These are phyloP conservation scores for Periophthalmodon schlosseri DNA, from an alignment of 2,113 vertebrate species.

Conservation along the genomic window DNA sequence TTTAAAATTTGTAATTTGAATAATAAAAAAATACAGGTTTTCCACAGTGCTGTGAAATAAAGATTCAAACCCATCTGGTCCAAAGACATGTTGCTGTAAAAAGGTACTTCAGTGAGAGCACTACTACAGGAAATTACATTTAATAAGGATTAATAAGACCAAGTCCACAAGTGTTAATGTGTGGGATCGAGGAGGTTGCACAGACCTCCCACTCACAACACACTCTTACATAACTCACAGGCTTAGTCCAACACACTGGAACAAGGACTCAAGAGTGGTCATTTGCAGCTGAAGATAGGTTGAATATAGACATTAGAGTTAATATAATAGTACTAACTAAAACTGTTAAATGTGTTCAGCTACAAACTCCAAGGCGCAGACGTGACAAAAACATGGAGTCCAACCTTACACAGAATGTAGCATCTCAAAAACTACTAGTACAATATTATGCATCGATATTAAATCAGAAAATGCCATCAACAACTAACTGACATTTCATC, in stretches of 20 bases:
- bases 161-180: background rate
- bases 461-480: too few relatives aligned
- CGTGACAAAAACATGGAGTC: too few relatives aligned
- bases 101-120: background rate
- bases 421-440: background rate
- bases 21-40: too few relatives aligned
- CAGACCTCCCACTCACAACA: slow-evolving; percentile 5
- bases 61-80: too few relatives aligned
- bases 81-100: background rate
- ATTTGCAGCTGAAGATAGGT: background rate
- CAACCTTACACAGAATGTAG: too few relatives aligned
- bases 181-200: background rate
- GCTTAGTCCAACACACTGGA: background rate
- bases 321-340: too few relatives aligned
- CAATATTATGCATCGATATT: too few relatives aligned
- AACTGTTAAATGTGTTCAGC: too few relatives aligned
- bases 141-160: background rate
- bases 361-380: too few relatives aligned
- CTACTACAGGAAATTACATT: background rate
- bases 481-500: too few relatives aligned
- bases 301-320: background rate
- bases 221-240: slow-evolving; percentile 1
- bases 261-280: background rate
- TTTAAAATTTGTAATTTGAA: too few relatives aligned
- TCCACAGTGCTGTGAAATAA: too few relatives aligned